phyloP scores from a whole-genome alignment of 2,888 invertebrate species.

The Parochlus steinenii region DNA sequence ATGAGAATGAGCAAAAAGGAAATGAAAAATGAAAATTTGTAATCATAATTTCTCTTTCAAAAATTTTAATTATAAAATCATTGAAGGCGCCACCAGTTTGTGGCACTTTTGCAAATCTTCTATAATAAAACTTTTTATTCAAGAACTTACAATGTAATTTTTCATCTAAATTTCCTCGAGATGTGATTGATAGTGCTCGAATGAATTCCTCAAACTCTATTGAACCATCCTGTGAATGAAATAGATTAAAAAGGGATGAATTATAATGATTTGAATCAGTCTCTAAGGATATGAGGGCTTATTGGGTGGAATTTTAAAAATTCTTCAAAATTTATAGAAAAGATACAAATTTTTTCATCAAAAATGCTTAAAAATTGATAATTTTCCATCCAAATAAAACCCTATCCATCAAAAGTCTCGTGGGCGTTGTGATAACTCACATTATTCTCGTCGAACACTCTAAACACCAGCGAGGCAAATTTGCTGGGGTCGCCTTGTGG shows the following conservation, averaged over 20 bases:
- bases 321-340: no score
- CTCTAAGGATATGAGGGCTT: no score
- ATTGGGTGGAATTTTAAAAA: no score
- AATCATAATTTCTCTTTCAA: conserved; percentile 12
- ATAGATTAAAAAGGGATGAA: conserved; percentile 5
- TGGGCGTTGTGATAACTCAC: conserved; percentile 45
- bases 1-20: conserved; percentile 9
- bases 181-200: conserved; percentile 93
- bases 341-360: no score
- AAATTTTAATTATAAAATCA: conserved; percentile 12
- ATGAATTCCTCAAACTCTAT: conserved; percentile 99
- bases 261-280: no score
- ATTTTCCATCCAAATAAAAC: conserved; percentile 1
- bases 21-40: conserved; percentile 10
- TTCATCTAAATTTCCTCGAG: conserved; percentile 94
- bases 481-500: conserved; percentile 98
- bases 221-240: conserved; percentile 69
- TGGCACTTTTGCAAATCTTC: no score
- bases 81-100: conserved; percentile 7
- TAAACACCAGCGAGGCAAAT: conserved; percentile 94
- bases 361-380: no score
- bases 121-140: conserved; percentile 10
- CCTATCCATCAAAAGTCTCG: neutral
- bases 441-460: conserved; percentile 97
- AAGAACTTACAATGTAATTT: conserved; percentile 87